These are phyloP conservation scores for Aurelia sp. DNA, from an alignment of 30 jellyfish, hydroid and myxozoan genomes.

Conservation along the genomic window DNA sequence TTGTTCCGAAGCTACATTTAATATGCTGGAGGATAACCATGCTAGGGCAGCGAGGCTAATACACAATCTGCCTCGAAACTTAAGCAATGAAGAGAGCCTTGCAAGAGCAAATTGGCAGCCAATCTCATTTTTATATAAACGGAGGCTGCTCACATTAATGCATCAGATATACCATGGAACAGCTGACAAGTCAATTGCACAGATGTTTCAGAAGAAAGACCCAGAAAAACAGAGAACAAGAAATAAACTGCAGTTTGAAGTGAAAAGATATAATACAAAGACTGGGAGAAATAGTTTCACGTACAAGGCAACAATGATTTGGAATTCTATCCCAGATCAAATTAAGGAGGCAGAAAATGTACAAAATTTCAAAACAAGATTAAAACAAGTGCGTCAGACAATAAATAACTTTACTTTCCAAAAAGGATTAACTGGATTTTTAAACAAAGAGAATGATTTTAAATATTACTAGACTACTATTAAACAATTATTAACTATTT, in stretches of 20 bases:
- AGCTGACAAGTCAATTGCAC: conserved; percentile 63
- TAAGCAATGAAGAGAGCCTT: not conserved
- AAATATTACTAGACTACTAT: not conserved
- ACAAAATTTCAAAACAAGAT: not conserved
- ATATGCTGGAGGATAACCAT: too few species aligned
- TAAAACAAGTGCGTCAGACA: not conserved
- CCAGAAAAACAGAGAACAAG: conserved; percentile 55
- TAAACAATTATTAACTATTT: not conserved
- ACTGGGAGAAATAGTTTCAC: too few species aligned
- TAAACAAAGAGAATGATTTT: conserved; percentile 1
- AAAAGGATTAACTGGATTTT: not conserved
- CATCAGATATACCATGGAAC: conserved; percentile 27
- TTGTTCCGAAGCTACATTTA: conserved; percentile 19
- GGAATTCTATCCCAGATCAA: conserved; percentile 30
- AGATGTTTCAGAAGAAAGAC: conserved; percentile 52
- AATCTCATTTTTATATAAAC: conserved; percentile 37
- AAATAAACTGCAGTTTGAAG: too few species aligned
- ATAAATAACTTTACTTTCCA: conserved; percentile 4
- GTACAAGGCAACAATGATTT: too few species aligned
- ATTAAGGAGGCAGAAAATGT: conserved; percentile 10
- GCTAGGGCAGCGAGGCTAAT: too few species aligned
- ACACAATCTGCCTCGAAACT: not conserved
- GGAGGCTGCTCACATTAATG: conserved; percentile 55
- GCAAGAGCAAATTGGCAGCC: conserved; percentile 31
- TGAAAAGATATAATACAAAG: too few species aligned